Percentiles rank a stretch among this genome's conserved stretches.
phyloP scores from a whole-genome alignment of 2,113 vertebrate species.

The Ranitomeya imitator region DNA sequence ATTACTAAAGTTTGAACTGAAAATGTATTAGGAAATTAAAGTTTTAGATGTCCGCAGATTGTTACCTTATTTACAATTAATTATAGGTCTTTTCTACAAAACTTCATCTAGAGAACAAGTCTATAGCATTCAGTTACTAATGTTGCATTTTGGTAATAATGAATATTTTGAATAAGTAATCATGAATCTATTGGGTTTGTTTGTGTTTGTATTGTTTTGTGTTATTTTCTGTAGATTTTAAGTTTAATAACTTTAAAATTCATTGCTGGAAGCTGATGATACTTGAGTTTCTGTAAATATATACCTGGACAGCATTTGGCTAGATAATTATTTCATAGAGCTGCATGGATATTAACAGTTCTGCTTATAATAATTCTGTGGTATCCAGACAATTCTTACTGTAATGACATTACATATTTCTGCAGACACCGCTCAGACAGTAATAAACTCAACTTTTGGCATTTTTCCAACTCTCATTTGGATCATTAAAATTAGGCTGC shows the following conservation, averaged over 20 bases:
- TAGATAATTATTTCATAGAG: neutral
- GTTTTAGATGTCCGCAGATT: no score
- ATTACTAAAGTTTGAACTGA: no score
- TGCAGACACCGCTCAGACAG: slow-evolving; percentile 6
- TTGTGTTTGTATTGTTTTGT: no score
- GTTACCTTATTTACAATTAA: no score
- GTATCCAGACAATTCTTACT: slow-evolving; percentile 32
- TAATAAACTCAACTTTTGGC: slow-evolving; percentile 42
- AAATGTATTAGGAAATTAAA: no score
- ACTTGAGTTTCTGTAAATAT: neutral
- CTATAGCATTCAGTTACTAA: no score
- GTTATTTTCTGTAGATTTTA: no score
- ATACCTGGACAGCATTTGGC: neutral
- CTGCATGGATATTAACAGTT: slow-evolving; percentile 3
- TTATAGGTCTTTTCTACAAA: no score
- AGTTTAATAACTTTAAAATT: neutral
- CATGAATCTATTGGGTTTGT: no score
- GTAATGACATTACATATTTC: slow-evolving; percentile 39
- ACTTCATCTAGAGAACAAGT: no score
- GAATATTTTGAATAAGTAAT: no score
- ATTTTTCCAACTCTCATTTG: slow-evolving; percentile 22
- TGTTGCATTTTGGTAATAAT: no score
- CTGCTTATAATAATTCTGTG: slow-evolving; percentile 31
- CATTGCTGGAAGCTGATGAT: neutral
- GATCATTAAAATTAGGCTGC: slow-evolving; percentile 39